Base-by-base conservation (phyloP, 92 coral and sea anemone species). In the Porites evermanni region DNA sequence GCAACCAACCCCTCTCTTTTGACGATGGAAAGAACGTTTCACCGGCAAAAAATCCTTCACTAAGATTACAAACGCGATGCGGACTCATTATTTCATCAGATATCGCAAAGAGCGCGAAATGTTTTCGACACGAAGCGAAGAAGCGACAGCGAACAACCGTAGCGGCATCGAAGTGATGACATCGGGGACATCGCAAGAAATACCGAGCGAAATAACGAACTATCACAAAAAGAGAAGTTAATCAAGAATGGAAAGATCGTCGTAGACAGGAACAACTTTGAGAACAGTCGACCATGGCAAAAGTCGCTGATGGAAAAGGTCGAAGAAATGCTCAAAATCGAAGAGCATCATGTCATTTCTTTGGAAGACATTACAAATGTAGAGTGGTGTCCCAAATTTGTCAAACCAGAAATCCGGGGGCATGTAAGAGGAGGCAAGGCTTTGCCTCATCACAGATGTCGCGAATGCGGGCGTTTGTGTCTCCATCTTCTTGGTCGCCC, bases 401-500 rank as follows among this genome's bases (percentile, higher is more conserved):
- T 89, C 47, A 83, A 74, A n/a, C 82, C 88, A 20, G 92, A 89
- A 23, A 78, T 77, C 17, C 67, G 47, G 11, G 85, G 81, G 0
- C 89, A 78, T 78, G 81, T 53, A 19, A 78, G 89, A 77, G 92
- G 92, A 23, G 92, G 92, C 44, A 89, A 67, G 52, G 86, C 70
- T 21, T 44, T 84, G 73, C 79, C 64, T 56, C 92, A 89, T 79
- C 92, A 89, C 78, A 44, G 70, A 21, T 89, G 92, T 72, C 84
- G 89, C 24, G 32, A 53, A 7, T 89, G 92, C 70, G 9, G 84
- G 19, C 81, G 84, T 66, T 61, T 89, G 20, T 89, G 92, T 74
- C 68, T 89, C 14, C 80, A 89, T 71, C 80, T 89, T 14, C 84
- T 89, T 58, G 92, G 92, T 24, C 75, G 66, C 66, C 92, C 92